Conservation (phyloP, 2,888 invertebrate species). For the Drosophila lutescens region DNA sequence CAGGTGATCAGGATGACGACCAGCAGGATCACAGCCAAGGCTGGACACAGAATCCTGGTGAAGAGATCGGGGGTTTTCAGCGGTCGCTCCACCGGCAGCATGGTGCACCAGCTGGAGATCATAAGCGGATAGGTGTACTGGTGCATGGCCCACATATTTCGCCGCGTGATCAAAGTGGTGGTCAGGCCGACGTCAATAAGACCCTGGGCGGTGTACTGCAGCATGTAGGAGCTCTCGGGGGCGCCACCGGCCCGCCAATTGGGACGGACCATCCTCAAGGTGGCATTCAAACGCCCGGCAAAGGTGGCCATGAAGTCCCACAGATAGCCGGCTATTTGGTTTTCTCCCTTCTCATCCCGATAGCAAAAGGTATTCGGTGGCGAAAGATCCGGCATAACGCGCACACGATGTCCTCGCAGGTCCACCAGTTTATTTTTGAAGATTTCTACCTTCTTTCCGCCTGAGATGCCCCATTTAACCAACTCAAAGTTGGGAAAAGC, state of each 20-base stretch:
- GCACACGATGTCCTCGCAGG: slow-evolving; percentile 39
- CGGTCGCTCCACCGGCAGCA: slow-evolving; percentile 54
- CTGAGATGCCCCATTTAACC: neutral
- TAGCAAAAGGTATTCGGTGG: slow-evolving; percentile 53
- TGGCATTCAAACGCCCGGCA: slow-evolving; percentile 29
- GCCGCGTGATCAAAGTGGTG: neutral
- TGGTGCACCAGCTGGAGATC: slow-evolving; percentile 51
- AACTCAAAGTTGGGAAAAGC: slow-evolving; percentile 53
- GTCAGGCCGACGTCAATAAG: slow-evolving; percentile 49
- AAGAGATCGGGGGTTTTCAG: slow-evolving; percentile 15
- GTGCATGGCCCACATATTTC: neutral
- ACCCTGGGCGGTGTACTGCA: slow-evolving; percentile 40
- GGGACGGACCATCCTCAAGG: slow-evolving; percentile 23
- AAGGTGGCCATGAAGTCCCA: slow-evolving; percentile 48
- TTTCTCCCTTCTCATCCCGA: slow-evolving; percentile 16
- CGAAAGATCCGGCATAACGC: slow-evolving; percentile 48
- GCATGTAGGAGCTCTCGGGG: slow-evolving; percentile 25
- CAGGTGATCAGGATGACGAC: neutral
- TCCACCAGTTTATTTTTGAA: slow-evolving; percentile 44
- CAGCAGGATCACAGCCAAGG: slow-evolving; percentile 9
- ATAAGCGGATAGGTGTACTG: slow-evolving; percentile 52
- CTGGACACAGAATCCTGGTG: slow-evolving; percentile 15
- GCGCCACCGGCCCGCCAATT: slow-evolving; percentile 3
- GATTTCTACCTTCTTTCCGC: neutral
- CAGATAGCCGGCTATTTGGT: slow-evolving; percentile 44